phyloP scores from a whole-genome alignment of 1,140 invertebrate genomes.

The Uloborus diversus region DNA sequence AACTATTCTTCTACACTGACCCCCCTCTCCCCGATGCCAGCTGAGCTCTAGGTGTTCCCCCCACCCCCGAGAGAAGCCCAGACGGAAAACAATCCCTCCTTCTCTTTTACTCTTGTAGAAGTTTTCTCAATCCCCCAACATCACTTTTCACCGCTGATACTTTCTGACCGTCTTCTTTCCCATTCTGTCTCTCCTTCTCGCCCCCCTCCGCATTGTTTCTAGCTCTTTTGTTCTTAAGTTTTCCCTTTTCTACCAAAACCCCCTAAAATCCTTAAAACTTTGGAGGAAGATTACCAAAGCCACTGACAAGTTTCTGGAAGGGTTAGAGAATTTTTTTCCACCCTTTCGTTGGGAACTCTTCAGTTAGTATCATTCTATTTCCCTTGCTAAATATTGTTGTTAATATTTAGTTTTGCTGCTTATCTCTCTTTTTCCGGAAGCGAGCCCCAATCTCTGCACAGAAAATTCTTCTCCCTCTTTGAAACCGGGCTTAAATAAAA shows the following conservation, averaged over 20 bases:
- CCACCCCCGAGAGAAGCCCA: neutral
- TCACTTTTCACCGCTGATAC: conserved; percentile 51
- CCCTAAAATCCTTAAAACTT: conserved; percentile 51
- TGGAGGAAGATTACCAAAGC: conserved; percentile 36
- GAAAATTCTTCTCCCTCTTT: neutral
- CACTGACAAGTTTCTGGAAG: conserved; percentile 49
- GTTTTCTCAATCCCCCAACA: conserved; percentile 37
- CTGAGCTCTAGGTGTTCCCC: neutral
- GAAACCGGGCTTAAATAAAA: conserved; percentile 12
- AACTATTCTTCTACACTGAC: conserved; percentile 19
- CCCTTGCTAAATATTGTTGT: neutral
- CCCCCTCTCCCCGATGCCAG: conserved; percentile 4
- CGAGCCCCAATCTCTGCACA: neutral
- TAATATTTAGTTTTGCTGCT: conserved; percentile 6
- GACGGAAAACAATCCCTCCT: conserved; percentile 39
- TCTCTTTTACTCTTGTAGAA: conserved; percentile 39
- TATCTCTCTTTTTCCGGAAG: neutral
- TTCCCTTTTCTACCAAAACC: conserved; percentile 7
- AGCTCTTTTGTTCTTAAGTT: conserved; percentile 50
- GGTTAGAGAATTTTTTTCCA: conserved; percentile 22
- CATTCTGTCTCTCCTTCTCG: neutral
- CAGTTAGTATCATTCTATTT: neutral
- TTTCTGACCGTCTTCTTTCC: conserved; percentile 25
- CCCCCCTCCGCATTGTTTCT: conserved; percentile 21
- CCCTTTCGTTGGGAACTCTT: neutral